Evolutionary conservation across 23 tunicate species (phyloP).

Genomic region (Diplosoma virens): DNA sequence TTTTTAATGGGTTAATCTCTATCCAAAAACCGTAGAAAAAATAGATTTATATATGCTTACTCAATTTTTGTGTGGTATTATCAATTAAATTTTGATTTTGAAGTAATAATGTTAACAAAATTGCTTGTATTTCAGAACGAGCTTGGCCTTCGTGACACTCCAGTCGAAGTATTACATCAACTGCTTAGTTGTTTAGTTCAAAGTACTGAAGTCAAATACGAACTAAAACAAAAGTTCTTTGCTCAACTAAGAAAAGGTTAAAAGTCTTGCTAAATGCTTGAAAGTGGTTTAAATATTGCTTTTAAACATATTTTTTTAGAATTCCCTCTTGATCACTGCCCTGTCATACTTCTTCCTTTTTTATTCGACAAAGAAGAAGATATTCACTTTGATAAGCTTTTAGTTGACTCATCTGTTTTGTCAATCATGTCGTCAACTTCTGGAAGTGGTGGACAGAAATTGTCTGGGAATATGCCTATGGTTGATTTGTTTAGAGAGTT

Average conservation of each 20-base stretch:
- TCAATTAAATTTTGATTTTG: neutral
- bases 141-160: conserved; percentile 65
- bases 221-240: conserved; percentile 53
- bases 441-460: conserved; percentile 16
- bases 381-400: conserved; percentile 63
- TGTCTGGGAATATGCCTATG: conserved; percentile 14
- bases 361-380: conserved; percentile 57
- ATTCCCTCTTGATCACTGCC: conserved; percentile 67
- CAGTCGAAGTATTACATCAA: conserved; percentile 68
- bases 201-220: conserved; percentile 3
- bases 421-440: conserved; percentile 28
- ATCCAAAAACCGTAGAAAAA: too few species aligned
- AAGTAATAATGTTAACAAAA: neutral
- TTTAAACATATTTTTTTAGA: conserved; percentile 30
- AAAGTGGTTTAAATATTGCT: too few species aligned
- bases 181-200: conserved; percentile 33
- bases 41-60: neutral
- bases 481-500: conserved; percentile 61
- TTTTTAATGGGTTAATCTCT: too few species aligned
- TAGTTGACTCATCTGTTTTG: conserved; percentile 42
- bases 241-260: conserved; percentile 50
- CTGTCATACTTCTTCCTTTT: conserved; percentile 63
- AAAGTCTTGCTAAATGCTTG: neutral
- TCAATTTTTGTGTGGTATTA: neutral
- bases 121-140: conserved; percentile 44